Conservation (phyloP, 2,113 vertebrate species). For the Lasiurus cinereus region DNA sequence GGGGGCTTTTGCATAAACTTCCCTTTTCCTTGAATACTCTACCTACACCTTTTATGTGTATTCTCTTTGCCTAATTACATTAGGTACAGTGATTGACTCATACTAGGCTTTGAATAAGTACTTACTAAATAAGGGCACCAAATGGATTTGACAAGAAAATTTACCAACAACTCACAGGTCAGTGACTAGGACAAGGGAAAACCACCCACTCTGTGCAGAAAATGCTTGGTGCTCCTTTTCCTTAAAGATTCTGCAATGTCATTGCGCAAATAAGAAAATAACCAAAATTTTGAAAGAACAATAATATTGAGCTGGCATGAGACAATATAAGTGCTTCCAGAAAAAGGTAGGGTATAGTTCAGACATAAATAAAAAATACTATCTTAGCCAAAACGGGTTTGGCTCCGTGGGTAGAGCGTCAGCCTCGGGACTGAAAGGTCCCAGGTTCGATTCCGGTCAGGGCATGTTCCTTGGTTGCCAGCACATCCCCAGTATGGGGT, state of each 20-base stretch:
- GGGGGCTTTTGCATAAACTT: constrained; percentile 60
- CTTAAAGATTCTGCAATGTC: neutral
- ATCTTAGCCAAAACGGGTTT: neutral
- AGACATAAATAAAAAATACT: constrained; percentile 26
- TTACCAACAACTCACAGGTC: neutral
- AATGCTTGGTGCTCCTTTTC: neutral
- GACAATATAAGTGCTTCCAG: constrained; percentile 43
- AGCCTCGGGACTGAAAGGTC: too few relatives aligned
- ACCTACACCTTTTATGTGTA: neutral
- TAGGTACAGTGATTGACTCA: neutral
- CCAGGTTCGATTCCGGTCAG: too few relatives aligned
- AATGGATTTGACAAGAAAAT: neutral
- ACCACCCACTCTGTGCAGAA: neutral
- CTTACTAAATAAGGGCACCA: constrained; percentile 22
- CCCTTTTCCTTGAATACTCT: constrained; percentile 46
- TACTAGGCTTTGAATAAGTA: neutral
- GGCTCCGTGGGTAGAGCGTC: too few relatives aligned
- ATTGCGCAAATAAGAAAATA: neutral
- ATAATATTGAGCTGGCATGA: constrained; percentile 28
- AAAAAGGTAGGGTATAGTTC: neutral
- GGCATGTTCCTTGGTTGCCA: too few relatives aligned
- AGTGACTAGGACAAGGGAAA: neutral
- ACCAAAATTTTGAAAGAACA: neutral
- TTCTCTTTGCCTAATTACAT: constrained; percentile 5
- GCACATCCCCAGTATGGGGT: too few relatives aligned